Evolutionary conservation across 2,113 vertebrate genomes (phyloP).

Genomic region (Artemisiospiza belli): DNA sequence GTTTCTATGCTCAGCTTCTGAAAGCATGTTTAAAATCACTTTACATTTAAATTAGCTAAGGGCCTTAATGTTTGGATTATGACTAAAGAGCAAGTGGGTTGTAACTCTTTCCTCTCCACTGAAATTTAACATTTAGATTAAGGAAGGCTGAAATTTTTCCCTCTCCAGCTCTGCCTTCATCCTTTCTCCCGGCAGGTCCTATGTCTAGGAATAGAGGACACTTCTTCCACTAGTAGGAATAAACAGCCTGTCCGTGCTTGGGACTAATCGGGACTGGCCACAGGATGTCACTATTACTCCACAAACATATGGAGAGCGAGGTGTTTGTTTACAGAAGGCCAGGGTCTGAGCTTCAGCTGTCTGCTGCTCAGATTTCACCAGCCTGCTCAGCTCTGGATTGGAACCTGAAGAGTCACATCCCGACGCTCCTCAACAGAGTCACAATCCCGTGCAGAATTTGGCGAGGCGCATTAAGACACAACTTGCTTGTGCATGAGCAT

Average conservation of each 20-base stretch:
- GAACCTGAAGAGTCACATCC: background rate
- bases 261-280: slow-evolving; percentile 63
- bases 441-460: background rate
- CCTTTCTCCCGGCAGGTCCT: background rate
- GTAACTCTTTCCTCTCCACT: slow-evolving; percentile 51
- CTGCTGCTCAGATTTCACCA: accelerated
- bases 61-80: slow-evolving; percentile 42
- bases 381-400: background rate
- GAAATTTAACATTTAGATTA: background rate
- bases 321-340: slow-evolving; percentile 51
- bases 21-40: slow-evolving; percentile 52
- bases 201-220: too few relatives aligned
- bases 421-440: background rate
- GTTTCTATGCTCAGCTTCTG: slow-evolving; percentile 1
- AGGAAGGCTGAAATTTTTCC: background rate
- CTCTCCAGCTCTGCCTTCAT: background rate
- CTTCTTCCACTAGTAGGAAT: background rate
- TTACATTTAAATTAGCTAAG: slow-evolving; percentile 51
- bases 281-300: slow-evolving; percentile 77
- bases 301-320: slow-evolving; percentile 36
- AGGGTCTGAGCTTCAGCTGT: background rate
- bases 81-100: slow-evolving; percentile 6
- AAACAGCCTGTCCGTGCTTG: slow-evolving; percentile 30
- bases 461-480: accelerated
- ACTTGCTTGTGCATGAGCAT: accelerated